Base-by-base conservation (phyloP, 30 jellyfish, hydroid and myxozoan genomes). In the Turritopsis dohrnii region DNA sequence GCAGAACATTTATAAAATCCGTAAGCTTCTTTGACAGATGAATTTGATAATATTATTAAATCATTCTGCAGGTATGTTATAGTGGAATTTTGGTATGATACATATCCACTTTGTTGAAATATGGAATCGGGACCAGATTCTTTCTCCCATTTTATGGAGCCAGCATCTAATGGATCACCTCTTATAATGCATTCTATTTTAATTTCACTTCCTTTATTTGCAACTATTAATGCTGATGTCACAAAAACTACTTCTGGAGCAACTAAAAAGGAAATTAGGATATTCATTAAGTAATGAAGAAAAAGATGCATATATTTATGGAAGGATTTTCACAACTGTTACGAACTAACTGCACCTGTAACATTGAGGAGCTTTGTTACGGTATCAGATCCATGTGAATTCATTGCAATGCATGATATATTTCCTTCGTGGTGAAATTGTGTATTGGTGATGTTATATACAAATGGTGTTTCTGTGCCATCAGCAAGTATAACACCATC, bases 401-500 rank as follows among this genome's bases (percentile, higher is more conserved):
- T 69, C 17, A 27, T 69, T 7, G 77, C 77, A 8, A n/a, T 69
- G 30, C 77, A 69, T n/a, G 77, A n/a, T 23, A n/a, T 9, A 69
- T 69, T 69, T 23, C 77, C 77, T n/a, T 69, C 77, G 30, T 69
- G 31, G 30, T 69, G 19, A 69, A 7, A 69, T n/a, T 27, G 28
- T 7, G 30, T 23, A 69, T 23, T 17, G 19, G 16, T 69, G 8
- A 27, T 69, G 9, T 23, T 69, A 27, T 69, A 69, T n/a, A 27
- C 19, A 21, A 69, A 69, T n/a, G 77, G 77, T n/a, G 30, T 1
- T n/a, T 27, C 77, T n/a, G 31, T 69, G 16, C 77, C 77, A n/a
- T 16, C 9, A 23, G 77, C 77, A 69, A 69, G 77, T 27, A 19
- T 69, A 69, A 69, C 77, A n/a, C 77, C 77, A 69, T 27, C 77